These are phyloP conservation scores for Achroia grisella DNA, from an alignment of 1,140 invertebrate genomes.

Conservation along the genomic window DNA sequence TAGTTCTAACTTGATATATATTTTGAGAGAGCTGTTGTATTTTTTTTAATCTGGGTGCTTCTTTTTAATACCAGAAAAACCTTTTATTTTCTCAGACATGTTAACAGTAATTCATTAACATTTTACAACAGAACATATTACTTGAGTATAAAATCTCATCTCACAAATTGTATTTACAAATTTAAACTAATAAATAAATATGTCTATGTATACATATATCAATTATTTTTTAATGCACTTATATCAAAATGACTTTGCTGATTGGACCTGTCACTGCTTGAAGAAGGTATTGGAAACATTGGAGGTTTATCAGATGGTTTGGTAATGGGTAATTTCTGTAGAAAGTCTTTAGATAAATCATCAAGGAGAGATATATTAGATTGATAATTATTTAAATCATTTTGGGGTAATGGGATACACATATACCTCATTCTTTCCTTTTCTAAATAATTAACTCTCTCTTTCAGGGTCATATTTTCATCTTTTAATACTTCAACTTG, in stretches of 20 bases:
- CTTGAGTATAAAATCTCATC: too few species aligned
- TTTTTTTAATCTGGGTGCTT: too few species aligned
- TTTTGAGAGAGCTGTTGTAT: too few species aligned
- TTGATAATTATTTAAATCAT: slow-evolving; percentile 25
- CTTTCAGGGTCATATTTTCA: slow-evolving; percentile 73
- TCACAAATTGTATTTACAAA: too few species aligned
- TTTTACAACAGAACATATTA: too few species aligned
- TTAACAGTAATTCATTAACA: too few species aligned
- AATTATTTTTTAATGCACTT: slow-evolving; percentile 31
- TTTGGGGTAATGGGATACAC: slow-evolving; percentile 35
- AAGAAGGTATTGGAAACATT: too few species aligned
- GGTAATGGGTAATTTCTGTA: slow-evolving; percentile 10
- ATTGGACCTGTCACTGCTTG: slow-evolving; percentile 8
- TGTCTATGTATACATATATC: neutral
- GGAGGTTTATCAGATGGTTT: slow-evolving; percentile 10
- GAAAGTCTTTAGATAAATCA: slow-evolving; percentile 14
- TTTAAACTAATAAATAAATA: too few species aligned
- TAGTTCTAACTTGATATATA: too few species aligned
- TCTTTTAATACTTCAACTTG: slow-evolving; percentile 76
- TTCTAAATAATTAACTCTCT: slow-evolving; percentile 68
- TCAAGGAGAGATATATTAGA: slow-evolving; percentile 15
- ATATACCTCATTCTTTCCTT: slow-evolving; percentile 60
- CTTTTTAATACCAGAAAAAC: too few species aligned
- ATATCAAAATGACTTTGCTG: slow-evolving; percentile 37
- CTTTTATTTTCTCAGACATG: too few species aligned